Base-by-base conservation (phyloP, 2,797 vertebrate species). In the Malacoctenus gilli region DNA sequence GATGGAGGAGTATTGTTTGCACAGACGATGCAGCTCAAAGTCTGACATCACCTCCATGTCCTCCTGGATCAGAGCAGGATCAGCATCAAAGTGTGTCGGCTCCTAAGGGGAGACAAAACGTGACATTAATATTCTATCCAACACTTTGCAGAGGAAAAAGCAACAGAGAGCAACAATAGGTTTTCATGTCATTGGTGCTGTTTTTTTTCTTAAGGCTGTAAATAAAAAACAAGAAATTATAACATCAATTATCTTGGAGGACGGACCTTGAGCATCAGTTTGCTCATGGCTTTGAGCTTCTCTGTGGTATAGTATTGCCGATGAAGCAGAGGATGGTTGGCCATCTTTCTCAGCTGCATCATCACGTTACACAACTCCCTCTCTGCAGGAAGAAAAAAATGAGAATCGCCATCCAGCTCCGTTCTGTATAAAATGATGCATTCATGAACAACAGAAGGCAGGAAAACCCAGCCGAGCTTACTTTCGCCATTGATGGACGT, bases 261-360 rank as follows among this genome's bases (percentile, higher is more conserved):
- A 36, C 79, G 22, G 22, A 98, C 97, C 93, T 96, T 95, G 3
- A 98, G 92, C 96, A 99, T 98, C 57, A 96, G 94, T 44, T 82
- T 85, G 63, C 96, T 95, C 97, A 99, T 99, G 44, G 77, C 84
- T 75, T 83, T 91, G 52, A 99, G 93, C 68, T 94, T 98, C 6
- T 97, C 95, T 39, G 80, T 79, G 0, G 95, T 98, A 81, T 94
- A 99, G 82, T 95, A 93, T 4, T 97, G 95, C 20, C 96, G 91
- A 61, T 97, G 97, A 60, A 99, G 84, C 61, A 99, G 90, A 8
- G 97, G 96, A 50, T 99, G 96, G 80, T 98, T 99, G 51, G 96
- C 96, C 96, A 99, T 99, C 90, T 99, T 99, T 76, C 97, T 94
- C 77, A 99, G 72, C 11, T 99, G 95, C 97, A 99, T 98, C 94